Base-by-base conservation (phyloP, 2,797 vertebrate species). In the Meda fulgida region DNA sequence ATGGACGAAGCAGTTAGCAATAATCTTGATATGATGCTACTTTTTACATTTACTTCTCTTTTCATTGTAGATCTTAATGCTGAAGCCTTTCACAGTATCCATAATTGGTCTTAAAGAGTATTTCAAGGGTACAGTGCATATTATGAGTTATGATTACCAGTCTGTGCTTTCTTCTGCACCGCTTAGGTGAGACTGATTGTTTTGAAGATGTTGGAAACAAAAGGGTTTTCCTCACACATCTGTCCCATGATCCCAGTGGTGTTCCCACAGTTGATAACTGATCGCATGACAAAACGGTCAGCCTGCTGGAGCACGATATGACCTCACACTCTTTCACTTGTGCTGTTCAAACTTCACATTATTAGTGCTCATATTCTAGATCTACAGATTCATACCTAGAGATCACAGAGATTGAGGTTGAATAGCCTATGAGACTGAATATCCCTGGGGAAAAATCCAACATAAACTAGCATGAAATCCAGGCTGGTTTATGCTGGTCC, bases 211-310 rank as follows among this genome's bases (percentile, higher is more conserved):
- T 73, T 36, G 73, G 66, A 63, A 55, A 81, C 63, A 85, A 83
- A 72, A 86, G 34, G 29, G 60, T 43, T 79, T 83, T 69, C 84
- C 69, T 60, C 48, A 34, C 31, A 78, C 82, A 81, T 69, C 83
- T 87, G 83, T 84, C 51, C 40, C 75, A 29, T 53, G 80, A 66
- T 82, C 46, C 72, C 67, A 55, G 79, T 66, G 38, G 78, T 46
- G 73, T 38, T 51, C 31, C 48, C 19, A 9, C 36, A 31, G 77
- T 65, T 89, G 90, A 89, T 84, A 91, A 80, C 84, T 78, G 73
- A 55, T 88, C 71, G 38, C 76, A 85, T 79, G 88, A 86, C 81
- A 23, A 76, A 53, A 36, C 63, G 60, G 84, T 80, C 80, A 85
- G 71, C 82, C 83, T 78, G 38, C 67, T 85, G 71, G 34, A 21